phyloP scores from a whole-genome alignment of 2,888 invertebrate genomes.

The Amphimallon solstitiale region DNA sequence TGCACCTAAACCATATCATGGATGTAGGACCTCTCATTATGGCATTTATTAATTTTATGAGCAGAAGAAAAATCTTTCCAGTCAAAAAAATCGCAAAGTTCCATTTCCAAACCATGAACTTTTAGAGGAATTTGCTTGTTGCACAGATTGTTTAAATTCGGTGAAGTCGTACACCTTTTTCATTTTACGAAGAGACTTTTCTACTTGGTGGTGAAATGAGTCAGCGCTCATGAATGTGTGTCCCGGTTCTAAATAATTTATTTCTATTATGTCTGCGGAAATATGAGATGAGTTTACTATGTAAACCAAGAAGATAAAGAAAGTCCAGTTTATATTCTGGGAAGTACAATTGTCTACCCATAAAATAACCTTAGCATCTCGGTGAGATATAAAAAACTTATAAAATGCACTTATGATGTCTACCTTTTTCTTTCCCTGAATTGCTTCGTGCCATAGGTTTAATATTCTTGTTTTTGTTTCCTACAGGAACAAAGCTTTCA shows the following conservation, averaged over 20 bases:
- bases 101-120: too few relatives aligned
- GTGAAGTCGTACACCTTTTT: constrained; percentile 4
- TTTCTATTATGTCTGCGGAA: constrained; percentile 21
- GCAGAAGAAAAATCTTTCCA: too few relatives aligned
- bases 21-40: too few relatives aligned
- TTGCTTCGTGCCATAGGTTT: background rate
- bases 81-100: too few relatives aligned
- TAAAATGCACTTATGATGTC: constrained; percentile 1
- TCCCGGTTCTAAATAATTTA: constrained; percentile 49
- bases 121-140: too few relatives aligned
- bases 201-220: constrained; percentile 54
- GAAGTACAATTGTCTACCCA: constrained; percentile 1
- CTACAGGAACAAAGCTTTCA: constrained; percentile 18
- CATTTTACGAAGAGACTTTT: constrained; percentile 26
- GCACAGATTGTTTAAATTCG: too few relatives aligned
- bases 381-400: background rate
- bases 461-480: constrained; percentile 4
- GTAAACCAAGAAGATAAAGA: constrained; percentile 40
- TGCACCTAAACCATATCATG: too few relatives aligned
- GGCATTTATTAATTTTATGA: too few relatives aligned
- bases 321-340: constrained; percentile 31
- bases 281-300: constrained; percentile 39
- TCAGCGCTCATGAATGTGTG: constrained; percentile 55
- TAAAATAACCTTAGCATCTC: background rate
- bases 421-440: background rate